Base-by-base conservation (phyloP, 2,113 vertebrate species). In the Zapus hudsonius region DNA sequence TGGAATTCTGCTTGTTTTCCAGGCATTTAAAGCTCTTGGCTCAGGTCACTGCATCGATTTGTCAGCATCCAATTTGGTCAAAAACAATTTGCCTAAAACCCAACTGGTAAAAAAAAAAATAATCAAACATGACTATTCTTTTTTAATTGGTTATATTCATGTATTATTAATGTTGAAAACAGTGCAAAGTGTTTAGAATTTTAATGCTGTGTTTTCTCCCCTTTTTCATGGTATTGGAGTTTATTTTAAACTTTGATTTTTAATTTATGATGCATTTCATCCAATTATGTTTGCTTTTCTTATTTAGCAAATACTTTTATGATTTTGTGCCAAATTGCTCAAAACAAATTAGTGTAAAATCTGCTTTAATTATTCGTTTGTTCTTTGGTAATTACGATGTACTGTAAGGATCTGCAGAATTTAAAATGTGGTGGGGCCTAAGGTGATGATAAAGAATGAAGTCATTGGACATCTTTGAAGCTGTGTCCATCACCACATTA, bases 61-160 rank as follows among this genome's bases (percentile, higher is more conserved):
- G 74, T 70, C 59, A 31, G 20, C 5, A 44, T 67, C 74, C 74
- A 83, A 70, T n/a, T 57, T 84, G 80, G 40, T 44, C 8, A n/a
- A 80, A 95, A 87, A 79, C 42, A 89, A 76, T 69, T 87, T 81
- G 15, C 76, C 76, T 94, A 81, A 91, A 91, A 74, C 33, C 61
- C 75, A 83, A 92, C 33, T 67, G 44, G 70, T 88, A 87, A 81
- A 95, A 87, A 52, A n/a, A 47, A 47, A 91, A 75, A 83, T 81
- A 69, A 85, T 66, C 69, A 78, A 92, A 66, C 52, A 78, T 44
- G 57, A 86, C 40, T 80, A 84, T 66, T 85, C 47, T 55, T 79
- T 84, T 73, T 36, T 76, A 88, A 76, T 75, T 42, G 9, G 57
- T 33, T 87, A 80, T 87, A 80, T 67, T 95, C 36, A 31, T 73